Evolutionary conservation across 2,888 invertebrate genomes (phyloP).

Genomic region (Xestia rhomboidea): DNA sequence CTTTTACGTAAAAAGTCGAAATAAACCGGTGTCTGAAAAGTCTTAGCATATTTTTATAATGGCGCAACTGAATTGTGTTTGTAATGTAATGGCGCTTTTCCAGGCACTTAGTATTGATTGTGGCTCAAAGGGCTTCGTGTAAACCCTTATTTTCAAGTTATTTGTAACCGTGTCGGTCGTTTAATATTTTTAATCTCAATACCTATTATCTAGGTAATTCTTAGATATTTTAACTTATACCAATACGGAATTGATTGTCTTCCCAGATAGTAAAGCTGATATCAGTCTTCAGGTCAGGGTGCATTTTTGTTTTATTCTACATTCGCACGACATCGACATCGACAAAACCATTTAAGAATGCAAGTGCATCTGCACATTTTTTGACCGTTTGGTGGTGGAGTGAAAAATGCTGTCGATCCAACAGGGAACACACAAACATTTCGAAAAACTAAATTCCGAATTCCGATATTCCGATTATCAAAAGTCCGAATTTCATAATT

Average conservation of each 20-base stretch:
- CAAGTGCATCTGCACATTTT: not conserved
- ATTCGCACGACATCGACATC: not conserved
- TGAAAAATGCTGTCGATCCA: not conserved
- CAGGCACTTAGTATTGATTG: constrained; percentile 54
- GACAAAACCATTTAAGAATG: not conserved
- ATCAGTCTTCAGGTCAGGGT: not conserved
- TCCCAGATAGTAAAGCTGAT: not conserved
- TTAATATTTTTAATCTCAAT: not conserved
- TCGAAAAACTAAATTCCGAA: no score
- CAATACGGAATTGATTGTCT: not conserved
- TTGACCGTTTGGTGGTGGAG: not conserved
- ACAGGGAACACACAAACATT: no score
- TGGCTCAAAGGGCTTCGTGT: constrained; percentile 6
- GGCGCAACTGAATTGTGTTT: constrained; percentile 15
- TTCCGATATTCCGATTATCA: no score
- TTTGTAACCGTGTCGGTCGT: not conserved
- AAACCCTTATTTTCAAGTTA: constrained; percentile 21
- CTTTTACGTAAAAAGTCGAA: not conserved
- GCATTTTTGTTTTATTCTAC: not conserved
- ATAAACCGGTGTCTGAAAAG: not conserved
- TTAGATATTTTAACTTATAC: not conserved
- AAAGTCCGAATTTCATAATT: no score
- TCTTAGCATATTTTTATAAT: not conserved
- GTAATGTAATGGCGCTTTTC: constrained; percentile 21
- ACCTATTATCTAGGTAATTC: not conserved